Base-by-base conservation (phyloP, 2,888 invertebrate species). In the Laspeyria flexula region DNA sequence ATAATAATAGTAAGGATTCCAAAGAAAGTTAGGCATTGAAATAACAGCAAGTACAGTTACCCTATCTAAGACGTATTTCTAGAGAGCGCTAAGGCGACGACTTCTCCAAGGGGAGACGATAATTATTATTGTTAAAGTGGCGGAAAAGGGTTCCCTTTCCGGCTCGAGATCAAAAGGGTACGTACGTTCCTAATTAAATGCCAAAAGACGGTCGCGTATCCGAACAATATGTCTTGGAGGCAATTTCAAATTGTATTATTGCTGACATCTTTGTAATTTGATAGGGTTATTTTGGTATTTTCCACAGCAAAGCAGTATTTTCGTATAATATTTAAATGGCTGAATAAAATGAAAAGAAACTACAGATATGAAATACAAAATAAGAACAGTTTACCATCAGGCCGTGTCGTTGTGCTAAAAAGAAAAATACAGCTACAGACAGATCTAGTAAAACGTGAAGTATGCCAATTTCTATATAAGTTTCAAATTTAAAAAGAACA, bases 111-210 rank as follows among this genome's bases (percentile, higher is more conserved):
- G 40, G 41, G 44, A 49, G 44, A 47, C 37, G 25, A 58, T 41
- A 58, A 61, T 64, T 40, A 70, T 62, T 55, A 61, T 61, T 56
- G 60, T 53, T 62, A 51, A 56, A 62, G 55, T 55, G 51, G 54
- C 67, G 52, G 59, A 62, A 67, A 71, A 56, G 59, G 66, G 55
- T 53, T 27, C 35, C 35, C 38, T 47, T 56, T 18, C 43, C 40
- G 29, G 18, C 51, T 41, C 13, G 25, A 62, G 57, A 62, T 60
- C 65, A 68, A 64, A 65, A 53, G 58, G 61, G 39, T 51, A 40
- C 45, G 51, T 35, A 37, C 43, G 34, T 25, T 41, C 23, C 51
- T 65, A 71, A 69, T 68, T 58, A 65, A 56, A 69, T 60, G 31
- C 37, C 56, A 53, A 46, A 47, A 53, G 47, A 55, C 49, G 53